Conservation (phyloP, 1,140 invertebrate genomes). For the Pogonomyrmex californicus region DNA sequence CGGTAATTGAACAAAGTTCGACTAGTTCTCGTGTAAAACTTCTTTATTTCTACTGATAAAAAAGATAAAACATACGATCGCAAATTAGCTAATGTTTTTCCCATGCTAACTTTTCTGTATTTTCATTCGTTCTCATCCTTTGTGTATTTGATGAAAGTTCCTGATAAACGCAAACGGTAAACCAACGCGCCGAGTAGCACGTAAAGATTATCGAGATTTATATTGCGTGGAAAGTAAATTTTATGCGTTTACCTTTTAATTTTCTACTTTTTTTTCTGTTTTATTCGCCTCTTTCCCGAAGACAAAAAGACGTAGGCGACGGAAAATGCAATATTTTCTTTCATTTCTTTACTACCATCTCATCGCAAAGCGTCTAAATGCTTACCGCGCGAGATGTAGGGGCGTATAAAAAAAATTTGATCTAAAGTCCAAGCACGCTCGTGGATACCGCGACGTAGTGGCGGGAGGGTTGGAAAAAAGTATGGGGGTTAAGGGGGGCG, state of each 20-base stretch:
- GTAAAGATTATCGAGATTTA: slow-evolving; percentile 51
- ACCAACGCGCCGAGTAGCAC: neutral
- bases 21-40: neutral
- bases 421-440: slow-evolving; percentile 54
- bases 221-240: slow-evolving; percentile 34
- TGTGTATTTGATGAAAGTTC: slow-evolving; percentile 34
- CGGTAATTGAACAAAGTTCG: slow-evolving; percentile 1
- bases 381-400: neutral
- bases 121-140: slow-evolving; percentile 22
- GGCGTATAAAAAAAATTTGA: slow-evolving; percentile 51
- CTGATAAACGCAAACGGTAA: neutral
- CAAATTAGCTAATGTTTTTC: slow-evolving; percentile 50
- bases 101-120: slow-evolving; percentile 18
- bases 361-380: slow-evolving; percentile 9
- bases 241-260: slow-evolving; percentile 30
- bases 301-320: neutral
- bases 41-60: neutral
- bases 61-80: slow-evolving; percentile 15
- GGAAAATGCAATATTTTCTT: slow-evolving; percentile 1
- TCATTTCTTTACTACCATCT: slow-evolving; percentile 11
- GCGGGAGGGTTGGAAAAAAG: slow-evolving; percentile 7
- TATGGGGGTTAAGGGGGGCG: slow-evolving; percentile 1
- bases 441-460: slow-evolving; percentile 22
- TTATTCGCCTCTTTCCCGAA: neutral
- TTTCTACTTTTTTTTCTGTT: neutral